Base-by-base conservation (phyloP, 1,140 invertebrate genomes). In the Caenorhabditis inopinata region DNA sequence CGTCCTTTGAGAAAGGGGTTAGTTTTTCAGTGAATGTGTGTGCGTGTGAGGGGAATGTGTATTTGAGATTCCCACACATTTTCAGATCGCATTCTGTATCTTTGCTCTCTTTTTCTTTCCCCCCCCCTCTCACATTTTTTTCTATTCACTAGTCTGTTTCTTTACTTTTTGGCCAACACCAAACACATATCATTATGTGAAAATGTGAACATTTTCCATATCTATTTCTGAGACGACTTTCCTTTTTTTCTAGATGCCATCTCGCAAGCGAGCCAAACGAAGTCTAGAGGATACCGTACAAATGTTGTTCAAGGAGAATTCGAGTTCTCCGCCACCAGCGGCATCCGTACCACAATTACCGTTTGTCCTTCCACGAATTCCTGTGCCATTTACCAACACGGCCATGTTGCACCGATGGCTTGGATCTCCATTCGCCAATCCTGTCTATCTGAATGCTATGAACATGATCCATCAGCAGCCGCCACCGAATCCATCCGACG, bases 1-100 rank as follows among this genome's bases (percentile, higher is more conserved):
- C 51, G 12, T 51, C 49, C 35, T n/a, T n/a, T 16, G 32, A 21
- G 58, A 68, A 68, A 38, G 58, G n/a, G n/a, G 58, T 68, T n/a
- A 68, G 58, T 35, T 38, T 42, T 29, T 2, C 38, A 14, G 5
- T 42, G 5, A 42, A 14, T 42, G 38, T 42, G 14, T 42, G 5
- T 42, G 6, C 5, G 38, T n/a, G n/a, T n/a, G n/a, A n/a, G n/a
- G n/a, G n/a, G n/a, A n/a, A n/a, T n/a, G n/a, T 68, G 16, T 68
- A 38, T 68, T 68, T 68, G 58, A 68, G 58, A 68, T 68, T 68
- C 58, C 32, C 58, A 68, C 58, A 68, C 58, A 68, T 68, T 68
- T 68, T 68, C 58, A 68, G 32, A 68, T 38, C 58, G n/a, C 58
- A 68, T 68, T 68, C 14, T n/a, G n/a, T n/a, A n/a, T 42, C 38